Evolutionary conservation across 2,888 invertebrate species (phyloP).

Genomic region (Drosophila borborema): DNA sequence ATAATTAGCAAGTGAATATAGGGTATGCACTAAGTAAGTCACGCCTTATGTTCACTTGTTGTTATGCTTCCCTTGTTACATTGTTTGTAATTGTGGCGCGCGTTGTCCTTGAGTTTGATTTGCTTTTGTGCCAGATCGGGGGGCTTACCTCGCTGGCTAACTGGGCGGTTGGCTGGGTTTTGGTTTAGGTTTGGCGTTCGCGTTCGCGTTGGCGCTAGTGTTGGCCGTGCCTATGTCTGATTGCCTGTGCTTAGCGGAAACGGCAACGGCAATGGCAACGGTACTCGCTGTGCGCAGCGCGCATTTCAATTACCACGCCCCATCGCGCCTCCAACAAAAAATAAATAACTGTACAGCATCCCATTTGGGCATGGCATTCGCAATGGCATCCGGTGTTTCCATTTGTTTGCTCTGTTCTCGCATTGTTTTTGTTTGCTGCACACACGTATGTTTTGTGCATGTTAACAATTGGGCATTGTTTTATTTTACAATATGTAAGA

Average conservation of each 20-base stretch:
- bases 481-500: constrained; percentile 66
- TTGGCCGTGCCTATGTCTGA: constrained; percentile 57
- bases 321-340: constrained; percentile 21
- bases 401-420: constrained; percentile 36
- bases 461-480: constrained; percentile 68
- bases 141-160: background rate
- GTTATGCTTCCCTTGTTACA: constrained; percentile 40
- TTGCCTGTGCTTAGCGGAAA: constrained; percentile 70
- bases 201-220: constrained; percentile 7
- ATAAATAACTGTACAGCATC: background rate
- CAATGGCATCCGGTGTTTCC: constrained; percentile 23
- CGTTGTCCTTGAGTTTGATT: constrained; percentile 66
- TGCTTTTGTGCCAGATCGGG: constrained; percentile 26
- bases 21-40: background rate
- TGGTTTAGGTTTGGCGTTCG: constrained; percentile 1
- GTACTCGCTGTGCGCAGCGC: constrained; percentile 46
- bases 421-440: constrained; percentile 43
- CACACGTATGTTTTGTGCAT: constrained; percentile 51
- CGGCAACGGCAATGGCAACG: constrained; percentile 47
- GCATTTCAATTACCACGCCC: constrained; percentile 68
- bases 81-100: constrained; percentile 45
- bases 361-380: constrained; percentile 13
- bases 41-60: background rate
- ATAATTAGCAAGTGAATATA: background rate
- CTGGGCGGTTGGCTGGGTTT: background rate